A percentile compares a stretch with the other conserved stretches of the same genome.
These are phyloP conservation scores for Rhodophaea formosa DNA, from an alignment of 2,888 invertebrate species.

Conservation along the genomic window DNA sequence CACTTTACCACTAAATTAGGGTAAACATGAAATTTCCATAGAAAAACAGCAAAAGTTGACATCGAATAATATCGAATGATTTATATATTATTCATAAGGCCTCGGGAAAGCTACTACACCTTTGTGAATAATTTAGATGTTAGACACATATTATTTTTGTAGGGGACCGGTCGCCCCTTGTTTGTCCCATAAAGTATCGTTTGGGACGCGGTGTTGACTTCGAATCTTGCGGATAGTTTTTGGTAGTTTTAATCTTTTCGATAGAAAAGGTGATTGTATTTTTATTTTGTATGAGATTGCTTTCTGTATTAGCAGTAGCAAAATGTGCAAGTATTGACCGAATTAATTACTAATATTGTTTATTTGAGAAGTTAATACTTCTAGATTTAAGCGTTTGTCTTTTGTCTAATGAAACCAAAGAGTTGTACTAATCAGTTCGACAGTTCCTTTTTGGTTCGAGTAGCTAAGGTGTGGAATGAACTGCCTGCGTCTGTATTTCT, in stretches of 20 bases:
- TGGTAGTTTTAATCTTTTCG: not conserved
- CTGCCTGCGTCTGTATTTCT: too few relatives aligned
- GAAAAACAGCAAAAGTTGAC: slow-evolving; percentile 47
- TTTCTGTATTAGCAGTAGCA: too few relatives aligned
- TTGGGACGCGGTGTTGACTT: slow-evolving; percentile 40
- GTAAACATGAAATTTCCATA: slow-evolving; percentile 39
- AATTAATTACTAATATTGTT: too few relatives aligned
- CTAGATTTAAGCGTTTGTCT: too few relatives aligned
- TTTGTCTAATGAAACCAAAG: too few relatives aligned
- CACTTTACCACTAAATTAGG: slow-evolving; percentile 33
- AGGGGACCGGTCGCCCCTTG: slow-evolving; percentile 53
- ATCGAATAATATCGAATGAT: slow-evolving; percentile 67
- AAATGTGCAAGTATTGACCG: too few relatives aligned
- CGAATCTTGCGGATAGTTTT: not conserved
- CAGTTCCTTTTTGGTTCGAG: too few relatives aligned
- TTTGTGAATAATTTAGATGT: slow-evolving; percentile 74
- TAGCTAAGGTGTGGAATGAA: too few relatives aligned
- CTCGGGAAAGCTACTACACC: slow-evolving; percentile 61
- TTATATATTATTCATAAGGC: slow-evolving; percentile 73
- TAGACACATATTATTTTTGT: slow-evolving; percentile 73
- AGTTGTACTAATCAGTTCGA: too few relatives aligned
- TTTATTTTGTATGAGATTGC: too few relatives aligned
- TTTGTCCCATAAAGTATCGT: slow-evolving; percentile 69
- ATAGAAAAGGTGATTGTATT: not conserved
- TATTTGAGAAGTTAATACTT: too few relatives aligned